Evolutionary conservation across 2,888 invertebrate genomes (phyloP), one percentile per base, ranked within the genome.

Genomic region (Abrostola tripartita): DNA sequence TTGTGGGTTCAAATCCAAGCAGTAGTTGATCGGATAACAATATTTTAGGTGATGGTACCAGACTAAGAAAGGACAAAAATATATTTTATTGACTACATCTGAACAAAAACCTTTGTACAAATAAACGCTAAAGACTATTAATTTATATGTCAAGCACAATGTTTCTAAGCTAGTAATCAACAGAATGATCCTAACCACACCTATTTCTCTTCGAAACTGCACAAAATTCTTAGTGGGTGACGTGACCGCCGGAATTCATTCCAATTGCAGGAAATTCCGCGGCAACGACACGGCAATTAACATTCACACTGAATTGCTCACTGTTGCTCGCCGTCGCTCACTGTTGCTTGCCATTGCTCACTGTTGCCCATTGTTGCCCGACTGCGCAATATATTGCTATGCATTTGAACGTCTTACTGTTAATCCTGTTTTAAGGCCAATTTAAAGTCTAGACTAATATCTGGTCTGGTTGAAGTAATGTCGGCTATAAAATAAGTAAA

Each of bases 251-350:
- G 76, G 76, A 71, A 71, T 74, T 37, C 58, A 67, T 56, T 56
- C 54, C 68, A 78, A 74, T 79, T 76, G 80, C 80, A 79, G 78
- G 80, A 79, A 79, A 79, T 79, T 74, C 80, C 76, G 67, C 65
- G 55, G 66, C 66, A 54, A 66, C 67, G 78, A 70, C 78, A 65
- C 58, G 60, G 62, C 61, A 76, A 79, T 79, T 79, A 79, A 78
- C 74, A 74, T 78, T 76, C 65, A 58, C 66, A 66, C 50, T 53
- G 70, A 57, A 67, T 71, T 66, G 63, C 53, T 60, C 63, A 42
- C 52, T 63, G 52, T 56, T 52, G 59, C 49, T 50, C 52, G 40
- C 24, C 11, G 35, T 6, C 7, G 14, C 6, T 64, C 51, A 42
- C 47, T 42, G 64, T 59, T 54, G 47, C 64, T 68, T 53, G 42